Base-by-base conservation (phyloP, 2,888 invertebrate species). In the Venustoraphidia nigricollis region DNA sequence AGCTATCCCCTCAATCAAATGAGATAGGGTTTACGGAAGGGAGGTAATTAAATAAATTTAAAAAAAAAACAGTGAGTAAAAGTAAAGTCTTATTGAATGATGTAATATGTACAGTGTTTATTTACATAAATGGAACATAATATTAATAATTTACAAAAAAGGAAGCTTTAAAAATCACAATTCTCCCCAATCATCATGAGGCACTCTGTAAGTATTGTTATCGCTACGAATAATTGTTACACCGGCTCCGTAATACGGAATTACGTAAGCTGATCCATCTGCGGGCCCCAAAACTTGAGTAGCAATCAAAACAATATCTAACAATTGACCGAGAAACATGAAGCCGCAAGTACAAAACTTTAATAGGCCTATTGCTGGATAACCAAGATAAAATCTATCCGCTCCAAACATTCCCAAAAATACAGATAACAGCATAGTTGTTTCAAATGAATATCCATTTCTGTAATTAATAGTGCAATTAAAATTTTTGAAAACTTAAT, bases 341-440 rank as follows among this genome's bases (percentile, higher is more conserved):
- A 96, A 96, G 11, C 97, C 97, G 48, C 96, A 70, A 1, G 97
- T 96, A 62, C 94, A 92, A 53, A 97, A 77, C 66, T 98, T 97
- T 34, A 95, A 79, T 52, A 96, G 68, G 1, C 96, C 97, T 55
- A 97, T 79, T 1, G 93, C 96, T 46, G 93, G 94, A 66, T 97
- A 97, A 34, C 98, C 98, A n/a, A 98, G 73, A 63, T 98, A 98
- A 68, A 98, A 96, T 51, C 98, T 74, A 65, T 98, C 98, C 27
- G 91, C 76, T 13, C 98, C 98, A 70, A 98, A 92, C 90, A 96
- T 94, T 34, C 98, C 98, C 49, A 97, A 72, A 64, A 98, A 98
- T 45, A 98, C 87, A 0, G 97, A 97, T 5, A 98, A 71, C 36
- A 97, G 68, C 41, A 98, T 69, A 0, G 97, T 85, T 47, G 90